Base-by-base conservation (phyloP, 1,140 invertebrate species). In the Cecropterus lyciades region DNA sequence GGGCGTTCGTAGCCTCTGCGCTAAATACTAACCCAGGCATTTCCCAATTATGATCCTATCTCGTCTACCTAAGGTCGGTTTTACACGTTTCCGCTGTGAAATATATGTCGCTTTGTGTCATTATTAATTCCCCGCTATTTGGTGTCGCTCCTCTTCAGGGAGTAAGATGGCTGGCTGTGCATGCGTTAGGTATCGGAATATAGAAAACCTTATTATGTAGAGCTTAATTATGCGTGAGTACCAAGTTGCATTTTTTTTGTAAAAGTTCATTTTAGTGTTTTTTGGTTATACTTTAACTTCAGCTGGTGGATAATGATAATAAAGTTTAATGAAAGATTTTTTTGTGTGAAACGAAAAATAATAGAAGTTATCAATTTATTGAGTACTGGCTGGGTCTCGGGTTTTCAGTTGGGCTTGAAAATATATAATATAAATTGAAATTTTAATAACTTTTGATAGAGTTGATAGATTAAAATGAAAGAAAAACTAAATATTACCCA, bases 81-180 rank as follows among this genome's bases (percentile, higher is more conserved):
- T 84, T 87, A 52, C 66, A 15, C 55, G 55, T 48, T 60, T 24
- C 63, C 43, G 10, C 6, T 37, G 13, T 53, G 65, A 67, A 72
- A 77, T 79, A 87, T 89, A 87, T 74, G 82, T 62, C 79, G 59
- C 75, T 91, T 87, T 82, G 83, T 85, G 76, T 78, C 73, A 82
- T 86, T 83, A 84, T 84, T 82, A 87, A 83, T 82, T 88, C 85
- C 84, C 80, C 78, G 82, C 83, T 87, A 84, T 91, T 91, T 86
- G 88, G 88, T 88, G 88, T 89, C 83, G 80, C 85, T 80, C 75
- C 86, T 80, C 85, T 87, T 80, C 77, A 84, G 77, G 73, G 79
- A 75, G 80, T 84, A 85, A 80, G 76, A 84, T 80, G 66, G 74
- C 59, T 77, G 79, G 73, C 63, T 73, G 73, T 78, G 81, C 75